phyloP scores from a whole-genome alignment of 1,140 invertebrate genomes.

The Pseudomyrmex dendroicus region DNA sequence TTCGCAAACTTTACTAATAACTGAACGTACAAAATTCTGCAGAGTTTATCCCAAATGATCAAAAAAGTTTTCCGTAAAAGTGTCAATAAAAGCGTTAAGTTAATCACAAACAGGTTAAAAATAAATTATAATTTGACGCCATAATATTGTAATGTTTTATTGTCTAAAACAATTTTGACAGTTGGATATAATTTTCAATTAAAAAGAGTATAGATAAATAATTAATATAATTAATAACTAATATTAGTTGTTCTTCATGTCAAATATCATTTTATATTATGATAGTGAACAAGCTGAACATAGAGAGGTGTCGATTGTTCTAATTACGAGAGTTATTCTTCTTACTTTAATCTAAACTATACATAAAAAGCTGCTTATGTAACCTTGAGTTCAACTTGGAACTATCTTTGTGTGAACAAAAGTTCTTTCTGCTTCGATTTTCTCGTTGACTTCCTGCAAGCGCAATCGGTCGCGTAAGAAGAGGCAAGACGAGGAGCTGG shows the following conservation, averaged over 20 bases:
- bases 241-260: neutral
- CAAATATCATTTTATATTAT: neutral
- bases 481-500: conserved; percentile 5
- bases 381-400: conserved; percentile 58
- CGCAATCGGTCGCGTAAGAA: conserved; percentile 61
- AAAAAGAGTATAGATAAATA: no score
- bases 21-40: conserved; percentile 68
- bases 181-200: no score
- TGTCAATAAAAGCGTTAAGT: neutral
- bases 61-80: neutral
- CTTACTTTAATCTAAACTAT: neutral
- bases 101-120: neutral
- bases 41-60: conserved; percentile 17
- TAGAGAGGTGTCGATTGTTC: neutral
- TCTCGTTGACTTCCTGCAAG: conserved; percentile 63
- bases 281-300: neutral
- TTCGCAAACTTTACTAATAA: conserved; percentile 74
- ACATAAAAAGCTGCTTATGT: conserved; percentile 24
- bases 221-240: no score
- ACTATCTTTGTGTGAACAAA: conserved; percentile 69
- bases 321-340: neutral
- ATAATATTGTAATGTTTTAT: no score
- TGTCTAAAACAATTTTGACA: no score
- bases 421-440: conserved; percentile 61
- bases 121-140: neutral